Evolutionary conservation across 2,113 vertebrate genomes (phyloP).

Genomic region (Ochotona princeps): DNA sequence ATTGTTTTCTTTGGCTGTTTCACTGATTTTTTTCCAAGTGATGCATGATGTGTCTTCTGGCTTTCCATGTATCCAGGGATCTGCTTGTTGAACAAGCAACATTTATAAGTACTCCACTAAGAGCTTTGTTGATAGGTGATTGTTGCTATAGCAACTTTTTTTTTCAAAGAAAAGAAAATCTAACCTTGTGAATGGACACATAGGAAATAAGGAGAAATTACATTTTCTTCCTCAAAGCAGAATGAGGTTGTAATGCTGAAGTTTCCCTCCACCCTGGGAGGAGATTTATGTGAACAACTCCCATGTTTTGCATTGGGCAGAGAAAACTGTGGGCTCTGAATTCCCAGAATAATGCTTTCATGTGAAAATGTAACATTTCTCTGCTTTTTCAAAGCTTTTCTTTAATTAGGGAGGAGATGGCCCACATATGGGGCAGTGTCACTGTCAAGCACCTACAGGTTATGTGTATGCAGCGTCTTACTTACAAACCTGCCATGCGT

Average conservation of each 20-base stretch:
- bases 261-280: not conserved
- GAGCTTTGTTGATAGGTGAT: not conserved
- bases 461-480: not conserved
- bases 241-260: constrained; percentile 53
- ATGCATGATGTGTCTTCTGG: not conserved
- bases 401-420: constrained; percentile 47
- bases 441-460: constrained; percentile 19
- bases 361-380: constrained; percentile 58
- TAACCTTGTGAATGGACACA: constrained; percentile 52
- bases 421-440: constrained; percentile 32
- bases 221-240: constrained; percentile 36
- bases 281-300: constrained; percentile 68
- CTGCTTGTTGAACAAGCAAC: constrained; percentile 54
- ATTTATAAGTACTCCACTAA: constrained; percentile 57
- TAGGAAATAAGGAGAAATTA: constrained; percentile 61
- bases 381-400: constrained; percentile 29
- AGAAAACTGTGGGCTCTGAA: constrained; percentile 29
- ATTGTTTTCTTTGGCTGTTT: not conserved
- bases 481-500: constrained; percentile 40
- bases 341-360: constrained; percentile 43
- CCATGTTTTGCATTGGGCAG: not conserved
- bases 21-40: not conserved
- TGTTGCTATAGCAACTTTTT: constrained; percentile 68
- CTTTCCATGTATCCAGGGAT: not conserved
- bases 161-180: not conserved